phyloP scores from a whole-genome alignment of 2,888 invertebrate genomes.

The Andrena hattorfiana region DNA sequence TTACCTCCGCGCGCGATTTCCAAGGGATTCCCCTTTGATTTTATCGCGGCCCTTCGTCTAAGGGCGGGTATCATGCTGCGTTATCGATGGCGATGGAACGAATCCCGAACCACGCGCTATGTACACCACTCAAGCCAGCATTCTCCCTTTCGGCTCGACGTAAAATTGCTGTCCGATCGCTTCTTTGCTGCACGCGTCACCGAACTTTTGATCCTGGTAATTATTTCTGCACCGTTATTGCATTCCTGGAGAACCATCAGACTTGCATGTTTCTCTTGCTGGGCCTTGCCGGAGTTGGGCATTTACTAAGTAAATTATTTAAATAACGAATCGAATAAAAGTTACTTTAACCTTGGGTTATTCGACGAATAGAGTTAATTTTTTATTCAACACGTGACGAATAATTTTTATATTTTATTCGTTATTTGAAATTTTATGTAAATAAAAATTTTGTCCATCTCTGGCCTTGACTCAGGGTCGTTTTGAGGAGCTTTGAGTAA shows the following conservation, averaged over 20 bases:
- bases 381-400: too few species aligned
- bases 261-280: too few species aligned
- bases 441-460: too few species aligned
- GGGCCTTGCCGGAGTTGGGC: too few species aligned
- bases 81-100: constrained; percentile 49
- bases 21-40: constrained; percentile 62
- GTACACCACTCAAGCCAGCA: not conserved
- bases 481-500: too few species aligned
- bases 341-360: too few species aligned
- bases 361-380: too few species aligned
- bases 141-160: not conserved
- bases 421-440: too few species aligned
- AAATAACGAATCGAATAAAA: too few species aligned
- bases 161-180: constrained; percentile 31
- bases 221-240: constrained; percentile 6
- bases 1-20: constrained; percentile 47
- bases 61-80: constrained; percentile 6
- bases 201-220: constrained; percentile 15
- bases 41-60: constrained; percentile 37
- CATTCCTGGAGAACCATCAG: not conserved
- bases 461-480: too few species aligned
- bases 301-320: too few species aligned
- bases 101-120: constrained; percentile 26
- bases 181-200: not conserved
- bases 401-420: too few species aligned